Evolutionary conservation across 2,888 invertebrate species (phyloP).

Genomic region (Automeris io): DNA sequence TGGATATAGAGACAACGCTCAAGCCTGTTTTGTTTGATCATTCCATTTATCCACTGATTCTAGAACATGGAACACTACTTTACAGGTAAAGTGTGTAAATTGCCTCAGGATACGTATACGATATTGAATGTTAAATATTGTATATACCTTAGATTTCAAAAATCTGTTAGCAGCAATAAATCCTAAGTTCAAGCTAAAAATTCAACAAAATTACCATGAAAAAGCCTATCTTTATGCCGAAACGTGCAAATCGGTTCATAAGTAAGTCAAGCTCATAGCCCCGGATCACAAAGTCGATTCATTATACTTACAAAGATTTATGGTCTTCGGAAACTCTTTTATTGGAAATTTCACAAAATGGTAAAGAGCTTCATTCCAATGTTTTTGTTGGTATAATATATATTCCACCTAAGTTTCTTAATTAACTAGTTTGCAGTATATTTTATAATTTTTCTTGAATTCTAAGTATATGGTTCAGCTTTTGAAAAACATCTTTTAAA

Average conservation of each 20-base stretch:
- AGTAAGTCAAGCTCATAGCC: slow-evolving; percentile 26
- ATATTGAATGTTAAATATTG: neutral
- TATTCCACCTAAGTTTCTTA: neutral
- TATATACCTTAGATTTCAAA: neutral
- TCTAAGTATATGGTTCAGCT: too few relatives aligned
- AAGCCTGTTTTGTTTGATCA: slow-evolving; percentile 38
- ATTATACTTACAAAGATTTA: slow-evolving; percentile 37
- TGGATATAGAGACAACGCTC: slow-evolving; percentile 13
- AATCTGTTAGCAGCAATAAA: neutral
- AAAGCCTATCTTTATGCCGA: slow-evolving; percentile 8
- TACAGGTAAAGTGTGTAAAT: slow-evolving; percentile 39
- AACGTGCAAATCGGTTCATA: slow-evolving; percentile 26
- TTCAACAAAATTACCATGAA: slow-evolving; percentile 7
- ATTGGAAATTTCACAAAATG: slow-evolving; percentile 14
- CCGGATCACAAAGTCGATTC: slow-evolving; percentile 33
- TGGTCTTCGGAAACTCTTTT: slow-evolving; percentile 28
- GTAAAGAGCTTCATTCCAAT: slow-evolving; percentile 2
- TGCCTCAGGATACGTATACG: slow-evolving; percentile 26
- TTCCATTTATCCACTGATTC: slow-evolving; percentile 41
- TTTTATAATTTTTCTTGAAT: too few relatives aligned
- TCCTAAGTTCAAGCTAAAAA: neutral
- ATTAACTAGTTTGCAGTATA: too few relatives aligned
- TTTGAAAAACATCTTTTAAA: too few relatives aligned
- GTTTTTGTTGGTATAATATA: too few relatives aligned
- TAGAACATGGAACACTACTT: slow-evolving; percentile 47